phyloP scores from a whole-genome alignment of 1,140 invertebrate genomes.

The Yoshiicerus persimilis region DNA sequence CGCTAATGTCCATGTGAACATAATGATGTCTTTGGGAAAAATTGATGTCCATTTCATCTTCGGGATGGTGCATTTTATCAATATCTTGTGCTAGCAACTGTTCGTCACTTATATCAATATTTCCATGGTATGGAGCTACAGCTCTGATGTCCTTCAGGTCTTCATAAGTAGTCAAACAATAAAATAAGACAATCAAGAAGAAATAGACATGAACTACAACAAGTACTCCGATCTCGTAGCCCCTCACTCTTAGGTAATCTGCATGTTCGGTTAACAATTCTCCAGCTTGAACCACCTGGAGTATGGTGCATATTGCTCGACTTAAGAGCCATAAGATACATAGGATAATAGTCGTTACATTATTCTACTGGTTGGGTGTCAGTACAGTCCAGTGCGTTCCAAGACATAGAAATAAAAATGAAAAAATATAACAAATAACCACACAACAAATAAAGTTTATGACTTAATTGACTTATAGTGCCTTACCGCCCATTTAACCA shows the following conservation, averaged over 20 bases:
- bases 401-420: background rate
- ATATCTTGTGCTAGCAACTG: background rate
- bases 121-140: background rate
- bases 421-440: background rate
- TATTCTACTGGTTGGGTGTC: background rate
- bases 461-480: background rate
- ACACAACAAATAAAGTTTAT: background rate
- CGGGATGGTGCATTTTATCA: background rate
- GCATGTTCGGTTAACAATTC: too few species aligned
- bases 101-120: background rate
- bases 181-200: background rate
- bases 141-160: background rate
- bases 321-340: background rate
- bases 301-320: background rate
- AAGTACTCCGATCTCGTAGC: background rate
- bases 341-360: background rate
- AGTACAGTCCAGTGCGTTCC: background rate
- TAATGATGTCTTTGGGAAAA: background rate
- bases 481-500: background rate
- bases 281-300: background rate
- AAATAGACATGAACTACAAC: background rate
- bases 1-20: background rate
- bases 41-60: background rate
- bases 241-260: background rate
- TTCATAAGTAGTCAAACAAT: background rate